Evolutionary conservation across 64 coral and sea anemone genomes (phyloP), one percentile per base, ranked within the genome.

Genomic region (Acropora tenuis): DNA sequence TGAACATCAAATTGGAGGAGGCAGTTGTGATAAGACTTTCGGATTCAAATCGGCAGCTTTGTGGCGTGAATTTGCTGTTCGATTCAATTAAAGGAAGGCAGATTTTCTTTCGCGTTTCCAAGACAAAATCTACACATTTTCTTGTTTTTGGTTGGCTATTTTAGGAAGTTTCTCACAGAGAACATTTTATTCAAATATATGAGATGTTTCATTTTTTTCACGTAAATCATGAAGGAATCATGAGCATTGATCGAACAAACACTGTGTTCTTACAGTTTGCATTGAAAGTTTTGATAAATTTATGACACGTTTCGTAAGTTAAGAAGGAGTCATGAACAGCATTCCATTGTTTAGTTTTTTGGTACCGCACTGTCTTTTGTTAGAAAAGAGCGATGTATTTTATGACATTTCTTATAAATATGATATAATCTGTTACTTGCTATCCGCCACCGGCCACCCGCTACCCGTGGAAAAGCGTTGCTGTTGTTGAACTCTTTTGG

Each of bases 61-160:
- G 8, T 86, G 61, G 45, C 61, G 46, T 59, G 83, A 86, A 71
- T 68, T 71, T 15, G 83, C 63, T 15, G 63, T 86, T 75, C 73
- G 40, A 45, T 75, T 75, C 13, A 66, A 66, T 66, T 66, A 30
- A 30, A 30, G 30, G 30, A 30, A 30, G 30, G 30, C 30, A 30
- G 30, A 30, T 30, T 30, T 30, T 66, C 61, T 66, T 66, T 11
- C 17, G 61, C 61, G 61, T 66, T 66, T 66, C 61, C 17, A 66
- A 13, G 10, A 11, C 61, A 66, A 66, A 66, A 66, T 66, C 61
- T 66, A 66, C 61, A 11, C 61, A 66, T 15, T 66, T 66, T 66
- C 61, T 66, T 66, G 61, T 66, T 66, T 66, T 66, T 66, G 61
- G 61, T 13, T 66, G 30, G 30, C 30, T 30, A 30, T 30, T 30